phyloP scores from a whole-genome alignment of 2,113 vertebrate genomes.

The Pycnonotus jocosus region DNA sequence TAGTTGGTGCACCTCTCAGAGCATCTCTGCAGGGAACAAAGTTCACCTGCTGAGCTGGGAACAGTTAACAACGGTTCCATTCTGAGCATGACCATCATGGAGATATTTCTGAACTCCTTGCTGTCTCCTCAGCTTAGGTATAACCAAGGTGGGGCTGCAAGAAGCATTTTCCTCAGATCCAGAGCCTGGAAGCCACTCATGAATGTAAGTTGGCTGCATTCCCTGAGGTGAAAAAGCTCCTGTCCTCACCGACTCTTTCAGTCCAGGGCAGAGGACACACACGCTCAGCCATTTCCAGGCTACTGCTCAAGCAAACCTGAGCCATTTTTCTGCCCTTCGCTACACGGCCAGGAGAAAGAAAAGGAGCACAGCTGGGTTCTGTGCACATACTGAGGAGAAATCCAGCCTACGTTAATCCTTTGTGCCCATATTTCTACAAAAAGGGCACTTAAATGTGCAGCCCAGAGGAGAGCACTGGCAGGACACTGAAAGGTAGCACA shows the following conservation, averaged over 20 bases:
- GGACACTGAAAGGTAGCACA: background rate
- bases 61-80: background rate
- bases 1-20: rapidly evolving
- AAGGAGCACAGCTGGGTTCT: background rate
- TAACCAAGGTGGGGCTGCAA: background rate
- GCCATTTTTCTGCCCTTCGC: background rate
- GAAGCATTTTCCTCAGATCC: background rate
- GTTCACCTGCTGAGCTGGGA: background rate
- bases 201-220: background rate
- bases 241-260: background rate
- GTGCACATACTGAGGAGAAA: background rate
- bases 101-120: background rate
- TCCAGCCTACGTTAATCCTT: background rate
- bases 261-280: background rate
- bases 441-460: background rate
- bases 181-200: background rate
- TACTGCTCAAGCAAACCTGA: background rate
- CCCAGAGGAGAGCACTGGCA: background rate
- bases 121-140: background rate
- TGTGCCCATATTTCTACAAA: background rate
- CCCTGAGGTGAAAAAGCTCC: background rate
- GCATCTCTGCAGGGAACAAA: background rate
- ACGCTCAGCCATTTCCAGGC: background rate
- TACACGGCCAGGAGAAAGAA: background rate
- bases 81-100: background rate